Evolutionary conservation across 2,797 vertebrate species (phyloP).

Genomic region (Sebastes elongatus): DNA sequence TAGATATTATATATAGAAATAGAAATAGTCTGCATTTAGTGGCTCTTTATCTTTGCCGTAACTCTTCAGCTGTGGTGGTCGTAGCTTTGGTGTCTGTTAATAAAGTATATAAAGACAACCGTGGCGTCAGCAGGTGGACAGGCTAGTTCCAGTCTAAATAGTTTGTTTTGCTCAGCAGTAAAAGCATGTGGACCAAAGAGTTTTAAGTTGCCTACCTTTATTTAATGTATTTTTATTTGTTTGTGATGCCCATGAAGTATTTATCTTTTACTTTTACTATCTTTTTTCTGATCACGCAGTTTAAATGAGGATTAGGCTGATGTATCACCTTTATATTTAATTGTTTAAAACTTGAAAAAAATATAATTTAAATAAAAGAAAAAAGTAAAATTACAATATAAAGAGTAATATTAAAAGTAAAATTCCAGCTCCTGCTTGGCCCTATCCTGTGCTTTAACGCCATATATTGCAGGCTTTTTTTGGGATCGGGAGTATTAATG

Average conservation of each 20-base stretch:
- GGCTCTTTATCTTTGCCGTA: background rate
- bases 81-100: background rate
- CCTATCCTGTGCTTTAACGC: background rate
- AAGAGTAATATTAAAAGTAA: background rate
- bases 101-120: background rate
- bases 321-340: background rate
- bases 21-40: background rate
- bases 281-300: background rate
- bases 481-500: background rate
- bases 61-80: background rate
- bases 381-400: background rate
- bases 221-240: background rate
- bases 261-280: background rate
- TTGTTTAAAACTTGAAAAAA: background rate
- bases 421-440: background rate
- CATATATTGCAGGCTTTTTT: background rate
- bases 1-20: background rate
- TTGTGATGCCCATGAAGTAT: background rate
- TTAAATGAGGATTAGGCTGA: background rate
- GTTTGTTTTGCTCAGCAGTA: background rate
- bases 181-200: slow-evolving; percentile 44
- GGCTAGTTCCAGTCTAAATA: background rate
- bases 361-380: background rate
- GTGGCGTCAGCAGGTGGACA: background rate
- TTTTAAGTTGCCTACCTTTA: slow-evolving; percentile 15